Percentiles rank a stretch among this genome's conserved stretches.
phyloP scores from a whole-genome alignment of 2,113 vertebrate genomes.

The Lasiurus borealis region DNA sequence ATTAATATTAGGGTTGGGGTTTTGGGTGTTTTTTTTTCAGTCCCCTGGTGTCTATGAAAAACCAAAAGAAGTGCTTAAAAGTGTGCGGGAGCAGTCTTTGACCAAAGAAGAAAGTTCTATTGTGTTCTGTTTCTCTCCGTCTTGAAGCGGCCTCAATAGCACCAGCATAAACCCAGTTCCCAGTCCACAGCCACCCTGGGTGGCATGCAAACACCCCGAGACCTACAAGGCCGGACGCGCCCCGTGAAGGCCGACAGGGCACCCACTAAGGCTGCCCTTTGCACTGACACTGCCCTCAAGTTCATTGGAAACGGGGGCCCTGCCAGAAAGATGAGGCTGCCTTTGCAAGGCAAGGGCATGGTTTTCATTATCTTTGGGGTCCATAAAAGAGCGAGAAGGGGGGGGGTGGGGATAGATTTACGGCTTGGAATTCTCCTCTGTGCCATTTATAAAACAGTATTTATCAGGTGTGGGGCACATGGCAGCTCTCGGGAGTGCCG shows the following conservation, averaged over 20 bases:
- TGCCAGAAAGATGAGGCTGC: constrained; percentile 66
- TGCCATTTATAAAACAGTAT: constrained; percentile 76
- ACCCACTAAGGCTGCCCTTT: constrained; percentile 42
- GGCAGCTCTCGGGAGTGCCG: constrained; percentile 76
- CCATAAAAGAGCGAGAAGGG: constrained; percentile 61
- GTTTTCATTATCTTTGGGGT: constrained; percentile 80
- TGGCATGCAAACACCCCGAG: background rate
- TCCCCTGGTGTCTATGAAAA: background rate
- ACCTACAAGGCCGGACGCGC: background rate
- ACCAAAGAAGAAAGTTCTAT: background rate
- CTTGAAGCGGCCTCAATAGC: constrained; percentile 54
- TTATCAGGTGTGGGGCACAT: constrained; percentile 84
- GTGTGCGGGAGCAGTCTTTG: background rate
- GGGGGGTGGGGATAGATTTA: constrained; percentile 77
- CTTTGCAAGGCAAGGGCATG: constrained; percentile 74
- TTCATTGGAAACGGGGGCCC: constrained; percentile 49
- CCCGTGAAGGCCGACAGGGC: background rate
- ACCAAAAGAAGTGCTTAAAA: background rate
- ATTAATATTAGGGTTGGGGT: background rate
- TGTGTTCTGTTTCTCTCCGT: background rate
- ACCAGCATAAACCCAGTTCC: constrained; percentile 63
- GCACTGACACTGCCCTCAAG: constrained; percentile 52
- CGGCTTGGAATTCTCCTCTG: constrained; percentile 72
- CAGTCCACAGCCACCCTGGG: constrained; percentile 43
- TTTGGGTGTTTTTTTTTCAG: background rate